These are phyloP conservation scores for Chymomyza costata DNA, from an alignment of 1,140 invertebrate species.

Conservation along the genomic window DNA sequence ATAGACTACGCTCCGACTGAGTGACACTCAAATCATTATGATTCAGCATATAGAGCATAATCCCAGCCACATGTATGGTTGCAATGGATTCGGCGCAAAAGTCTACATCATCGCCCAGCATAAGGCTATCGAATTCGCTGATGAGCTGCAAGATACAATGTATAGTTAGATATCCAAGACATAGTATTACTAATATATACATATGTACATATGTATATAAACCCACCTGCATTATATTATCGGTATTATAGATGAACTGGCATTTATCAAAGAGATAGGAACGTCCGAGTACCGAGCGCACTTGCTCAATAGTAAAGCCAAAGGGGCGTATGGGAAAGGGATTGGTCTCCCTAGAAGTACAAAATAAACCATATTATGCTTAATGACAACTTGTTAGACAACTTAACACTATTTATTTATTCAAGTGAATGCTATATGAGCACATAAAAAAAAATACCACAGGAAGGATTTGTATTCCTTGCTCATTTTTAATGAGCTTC, in stretches of 20 bases:
- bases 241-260: constrained; percentile 31
- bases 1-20: constrained; percentile 36
- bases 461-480: too few species aligned
- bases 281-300: constrained; percentile 23
- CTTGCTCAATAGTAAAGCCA: constrained; percentile 41
- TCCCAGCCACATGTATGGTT: constrained; percentile 36
- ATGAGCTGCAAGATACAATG: too few species aligned
- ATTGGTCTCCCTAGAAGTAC: too few species aligned
- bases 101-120: constrained; percentile 32
- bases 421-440: constrained; percentile 31
- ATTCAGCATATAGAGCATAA: constrained; percentile 43
- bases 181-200: background rate
- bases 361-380: too few species aligned
- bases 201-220: background rate
- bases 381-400: constrained; percentile 23
- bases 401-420: constrained; percentile 31
- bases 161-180: too few species aligned
- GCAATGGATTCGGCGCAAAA: constrained; percentile 42
- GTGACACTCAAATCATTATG: constrained; percentile 29
- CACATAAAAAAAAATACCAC: too few species aligned
- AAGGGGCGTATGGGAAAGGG: constrained; percentile 43
- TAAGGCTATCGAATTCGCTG: constrained; percentile 18
- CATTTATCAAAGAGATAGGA: constrained; percentile 29
- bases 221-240: constrained; percentile 41
- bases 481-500: constrained; percentile 64